Percentiles rank a stretch among this genome's conserved stretches.
Conservation (phyloP, 37 sponge, comb jelly and placozoan species). For the Ephydatia muelleri region DNA sequence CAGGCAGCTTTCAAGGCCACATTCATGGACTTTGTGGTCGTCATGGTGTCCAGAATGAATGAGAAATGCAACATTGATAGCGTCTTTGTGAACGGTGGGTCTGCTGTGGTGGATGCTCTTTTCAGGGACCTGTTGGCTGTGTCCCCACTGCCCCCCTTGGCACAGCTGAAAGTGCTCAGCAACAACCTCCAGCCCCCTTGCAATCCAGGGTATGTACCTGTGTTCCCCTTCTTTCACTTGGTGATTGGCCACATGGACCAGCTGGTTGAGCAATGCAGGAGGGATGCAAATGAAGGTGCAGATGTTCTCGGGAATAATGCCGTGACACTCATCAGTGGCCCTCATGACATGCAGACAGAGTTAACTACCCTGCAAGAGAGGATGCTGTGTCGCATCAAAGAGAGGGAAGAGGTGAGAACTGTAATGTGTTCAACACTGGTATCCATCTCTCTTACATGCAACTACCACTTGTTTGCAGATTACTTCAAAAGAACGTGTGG, state of each 20-base stretch:
- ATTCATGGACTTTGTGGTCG: slow-evolving; percentile 71
- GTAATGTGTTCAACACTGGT: too few relatives aligned
- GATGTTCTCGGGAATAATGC: slow-evolving; percentile 9
- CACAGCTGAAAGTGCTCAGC: slow-evolving; percentile 45
- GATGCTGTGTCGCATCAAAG: too few relatives aligned
- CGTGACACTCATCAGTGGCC: too few relatives aligned
- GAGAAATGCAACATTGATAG: slow-evolving; percentile 63
- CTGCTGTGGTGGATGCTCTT: slow-evolving; percentile 26
- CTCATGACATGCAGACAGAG: too few relatives aligned
- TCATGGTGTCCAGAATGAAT: slow-evolving; percentile 73
- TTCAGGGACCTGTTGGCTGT: slow-evolving; percentile 57
- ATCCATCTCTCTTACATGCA: too few relatives aligned
- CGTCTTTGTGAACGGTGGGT: slow-evolving; percentile 22
- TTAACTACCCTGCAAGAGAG: too few relatives aligned
- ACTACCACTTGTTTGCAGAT: too few relatives aligned
- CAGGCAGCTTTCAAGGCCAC: slow-evolving; percentile 64
- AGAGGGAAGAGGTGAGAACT: too few relatives aligned
- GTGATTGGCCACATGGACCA: slow-evolving; percentile 39
- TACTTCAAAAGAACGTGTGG: neutral
- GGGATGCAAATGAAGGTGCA: slow-evolving; percentile 14
- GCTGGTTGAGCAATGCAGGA: slow-evolving; percentile 23
- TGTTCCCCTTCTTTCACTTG: slow-evolving; percentile 56
- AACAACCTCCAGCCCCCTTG: slow-evolving; percentile 9
- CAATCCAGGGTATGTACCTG: neutral
- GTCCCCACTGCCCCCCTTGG: slow-evolving; percentile 45